Evolutionary conservation across 2,797 vertebrate genomes (phyloP), one percentile per base, ranked within the genome.

Genomic region (Falco cherrug): DNA sequence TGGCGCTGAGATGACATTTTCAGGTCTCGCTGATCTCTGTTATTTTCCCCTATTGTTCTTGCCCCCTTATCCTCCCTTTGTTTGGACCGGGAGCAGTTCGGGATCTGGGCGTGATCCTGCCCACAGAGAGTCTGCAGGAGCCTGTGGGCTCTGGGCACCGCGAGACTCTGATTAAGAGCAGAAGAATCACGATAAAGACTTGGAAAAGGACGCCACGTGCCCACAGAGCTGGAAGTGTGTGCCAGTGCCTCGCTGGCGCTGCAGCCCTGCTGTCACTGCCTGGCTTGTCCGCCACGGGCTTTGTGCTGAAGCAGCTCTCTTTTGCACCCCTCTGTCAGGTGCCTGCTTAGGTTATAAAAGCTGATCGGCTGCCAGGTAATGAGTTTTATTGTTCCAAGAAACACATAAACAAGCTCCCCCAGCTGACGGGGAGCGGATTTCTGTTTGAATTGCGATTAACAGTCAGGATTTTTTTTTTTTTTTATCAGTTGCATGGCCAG

Each of bases 351-450:
- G 84, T 77, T 92, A 78, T 64, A 95, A 97, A 97, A 93, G 92
- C 93, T 77, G 89, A 94, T 63, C 90, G 2, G 71, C 93, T 97
- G 95, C 96, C 97, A 96, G 95, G 92, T 97, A 97, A 96, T 97
- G 97, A 89, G 77, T 97, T 97, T 92, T 87, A 95, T 97, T 97
- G 94, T 97, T 97, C 93, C 93, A 94, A 95, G 60, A 89, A 94
- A 81, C 96, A 91, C 87, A 96, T 74, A 97, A 96, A 96, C 95
- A 97, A 95, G 84, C 88, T 89, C 81, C 64, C 74, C 33, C 13
- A 33, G 87, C 92, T 95, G 93, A 82, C 25, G 1, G 70, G 73
- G 95, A 96, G 92, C 70, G 54, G 88, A 94, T 95, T 89, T 94
- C 96, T 93, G 93, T 95, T 96, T 94, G 87, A 93, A 93, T 95